Evolutionary conservation across 1,140 invertebrate genomes (phyloP), one percentile per base, ranked within the genome.

Genomic region (Cecropterus lyciades): DNA sequence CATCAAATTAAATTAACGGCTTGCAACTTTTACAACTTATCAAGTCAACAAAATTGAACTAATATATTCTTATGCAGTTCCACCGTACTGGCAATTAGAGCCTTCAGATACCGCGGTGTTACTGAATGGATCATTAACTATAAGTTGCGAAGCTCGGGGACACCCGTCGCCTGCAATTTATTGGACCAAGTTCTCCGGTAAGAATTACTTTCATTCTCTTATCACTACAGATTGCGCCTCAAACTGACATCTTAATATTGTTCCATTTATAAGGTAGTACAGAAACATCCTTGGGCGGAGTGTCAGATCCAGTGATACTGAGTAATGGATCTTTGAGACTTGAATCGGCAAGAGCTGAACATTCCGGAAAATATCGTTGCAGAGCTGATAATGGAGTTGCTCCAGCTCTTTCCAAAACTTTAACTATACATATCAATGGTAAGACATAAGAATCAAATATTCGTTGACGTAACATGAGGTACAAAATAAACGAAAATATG

Each of bases 301-400:
- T 91, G 51, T 89, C 87, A 10, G 92, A 93, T 53, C 82, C 84
- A 14, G 85, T 85, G 14, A 85, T 91, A 11, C 92, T 95, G 68
- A 92, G 90, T 40, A 97, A 97, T 84, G 95, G 96, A 16, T 96
- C 96, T 9, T 80, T 97, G 43, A 92, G 95, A 75, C 93, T 97
- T 1, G 94, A 95, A 46, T 92, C 95, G 4, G 96, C 95, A 0
- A 93, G 94, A 37, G 94, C 95, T 13, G 93, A 95, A 80, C 95
- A 97, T 82, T 96, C 96, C 76, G 97, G 97, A 11, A 95, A 95
- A 84, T 98, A 98, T 87, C 94, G 97, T 48, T 98, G 97, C 80
- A 94, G 97, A 67, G 96, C 97, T 0, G 96, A 95, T 68, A 98
- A 98, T 81, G 95, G 95, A n/a, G 97, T 98, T 56, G 96, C 97